Evolutionary conservation across 2,888 invertebrate species (phyloP), one percentile per base, ranked within the genome.

Genomic region (Altica lythri): DNA sequence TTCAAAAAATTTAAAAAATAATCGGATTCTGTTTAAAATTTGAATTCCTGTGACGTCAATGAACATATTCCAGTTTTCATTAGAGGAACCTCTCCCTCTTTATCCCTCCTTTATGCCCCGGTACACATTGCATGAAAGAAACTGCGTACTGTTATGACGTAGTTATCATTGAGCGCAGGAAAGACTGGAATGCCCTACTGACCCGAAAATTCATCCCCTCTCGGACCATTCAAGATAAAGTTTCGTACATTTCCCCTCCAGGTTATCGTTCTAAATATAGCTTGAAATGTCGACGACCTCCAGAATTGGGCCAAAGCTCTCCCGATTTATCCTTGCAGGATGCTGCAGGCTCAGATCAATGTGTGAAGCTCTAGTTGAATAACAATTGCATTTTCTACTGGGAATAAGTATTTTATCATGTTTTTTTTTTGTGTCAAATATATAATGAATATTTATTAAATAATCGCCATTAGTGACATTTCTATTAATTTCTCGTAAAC

Each of bases 211-310:
- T 16, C 49, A 40, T 37, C 49, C 60, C 54, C 38, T n/a, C 51
- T 16, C 47, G 17, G 18, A 25, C 53, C 61, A 61, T 61, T 61
- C 54, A 61, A 52, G 51, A 38, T 32, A 40, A 22, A 38, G 42
- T 50, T 32, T 32, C 25, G 34, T 43, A 34, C 22, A 44, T 52
- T 17, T 53, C 53, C 48, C 32, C 44, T 35, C 46, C 8, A 18
- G 14, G 16, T 43, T 46, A 43, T 44, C 16, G 46, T 48, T 50
- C 56, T 59, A 59, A 57, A 59, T 59, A 53, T 61, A 61, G 61
- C 55, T 18, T 19, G 43, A 25, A 13, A 29, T 46, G 61, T 61
- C 53, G 55, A 56, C 53, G 61, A 60, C 57, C 59, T 27, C 49
- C 18, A 29, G 44, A 61, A 53, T 54, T 47, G 50, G 59, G 38